Evolutionary conservation across 2,113 vertebrate genomes (phyloP).

Genomic region (Malurus cyaneus): DNA sequence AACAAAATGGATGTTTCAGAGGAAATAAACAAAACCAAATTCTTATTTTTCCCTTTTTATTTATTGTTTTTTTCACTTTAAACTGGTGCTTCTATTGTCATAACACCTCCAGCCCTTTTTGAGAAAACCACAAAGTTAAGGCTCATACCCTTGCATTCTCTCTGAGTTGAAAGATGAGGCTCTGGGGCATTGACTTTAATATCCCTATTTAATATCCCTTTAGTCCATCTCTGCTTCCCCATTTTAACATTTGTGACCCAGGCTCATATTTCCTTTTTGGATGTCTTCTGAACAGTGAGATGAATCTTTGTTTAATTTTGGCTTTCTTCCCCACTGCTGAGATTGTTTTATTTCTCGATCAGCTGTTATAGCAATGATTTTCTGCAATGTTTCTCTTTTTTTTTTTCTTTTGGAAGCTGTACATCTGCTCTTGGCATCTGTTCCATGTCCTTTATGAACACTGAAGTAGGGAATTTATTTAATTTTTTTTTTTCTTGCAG

Average conservation of each 20-base stretch:
- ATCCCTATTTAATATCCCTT: slow-evolving; percentile 3
- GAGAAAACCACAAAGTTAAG: neutral
- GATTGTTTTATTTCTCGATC: slow-evolving; percentile 52
- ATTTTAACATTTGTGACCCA: neutral
- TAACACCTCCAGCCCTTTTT: neutral
- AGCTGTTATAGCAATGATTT: slow-evolving; percentile 51
- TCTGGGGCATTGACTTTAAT: neutral
- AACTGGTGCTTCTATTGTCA: neutral
- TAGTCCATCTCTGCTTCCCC: neutral
- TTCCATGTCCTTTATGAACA: slow-evolving; percentile 23
- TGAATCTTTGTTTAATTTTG: slow-evolving; percentile 43
- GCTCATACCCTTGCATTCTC: neutral
- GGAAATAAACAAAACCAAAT: neutral
- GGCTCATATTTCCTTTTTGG: neutral
- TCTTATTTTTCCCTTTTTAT: neutral
- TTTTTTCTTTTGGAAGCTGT: slow-evolving; percentile 12
- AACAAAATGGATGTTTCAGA: neutral
- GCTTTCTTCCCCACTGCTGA: slow-evolving; percentile 1
- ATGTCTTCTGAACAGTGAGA: neutral
- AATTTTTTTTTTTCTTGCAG: neutral
- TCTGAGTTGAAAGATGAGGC: neutral
- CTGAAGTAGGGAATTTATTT: neutral
- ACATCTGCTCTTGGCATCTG: slow-evolving; percentile 56
- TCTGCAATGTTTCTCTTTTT: slow-evolving; percentile 4
- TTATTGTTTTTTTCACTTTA: neutral